These are phyloP conservation scores for Agonopterix subpropinquella DNA, from an alignment of 2,888 invertebrate genomes.

Conservation along the genomic window DNA sequence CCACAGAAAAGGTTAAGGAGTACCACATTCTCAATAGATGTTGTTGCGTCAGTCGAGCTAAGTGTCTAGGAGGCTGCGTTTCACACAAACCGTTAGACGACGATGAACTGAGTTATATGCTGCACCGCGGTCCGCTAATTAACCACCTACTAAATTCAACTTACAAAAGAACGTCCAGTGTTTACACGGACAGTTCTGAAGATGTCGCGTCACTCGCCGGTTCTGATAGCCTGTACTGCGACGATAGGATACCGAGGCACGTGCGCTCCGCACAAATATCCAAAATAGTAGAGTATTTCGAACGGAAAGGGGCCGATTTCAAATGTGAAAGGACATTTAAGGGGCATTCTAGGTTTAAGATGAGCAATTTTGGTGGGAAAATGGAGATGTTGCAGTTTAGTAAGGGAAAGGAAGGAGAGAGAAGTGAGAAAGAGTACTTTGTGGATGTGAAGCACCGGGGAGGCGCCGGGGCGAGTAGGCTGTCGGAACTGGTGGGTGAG, in stretches of 20 bases:
- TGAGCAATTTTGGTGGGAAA: slow-evolving; percentile 21
- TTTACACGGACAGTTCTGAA: slow-evolving; percentile 91
- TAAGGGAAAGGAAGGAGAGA: slow-evolving; percentile 15
- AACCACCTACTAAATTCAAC: slow-evolving; percentile 50
- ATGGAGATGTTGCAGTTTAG: slow-evolving; percentile 21
- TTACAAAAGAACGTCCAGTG: slow-evolving; percentile 84
- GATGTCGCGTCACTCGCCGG: slow-evolving; percentile 89
- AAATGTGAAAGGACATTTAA: slow-evolving; percentile 60
- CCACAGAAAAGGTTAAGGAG: slow-evolving; percentile 19
- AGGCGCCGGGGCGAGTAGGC: slow-evolving; percentile 13
- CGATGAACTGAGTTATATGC: slow-evolving; percentile 56
- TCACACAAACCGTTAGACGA: slow-evolving; percentile 38
- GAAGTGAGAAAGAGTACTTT: slow-evolving; percentile 27
- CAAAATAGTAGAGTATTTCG: slow-evolving; percentile 92
- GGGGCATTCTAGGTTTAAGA: slow-evolving; percentile 32
- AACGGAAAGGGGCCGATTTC: slow-evolving; percentile 81
- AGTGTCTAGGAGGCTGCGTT: slow-evolving; percentile 39
- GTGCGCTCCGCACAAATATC: slow-evolving; percentile 83
- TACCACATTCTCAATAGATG: slow-evolving; percentile 51
- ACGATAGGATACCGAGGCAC: slow-evolving; percentile 77
- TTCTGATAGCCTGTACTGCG: slow-evolving; percentile 83
- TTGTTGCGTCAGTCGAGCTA: slow-evolving; percentile 49
- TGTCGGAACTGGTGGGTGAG: slow-evolving; percentile 21
- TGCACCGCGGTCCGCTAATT: slow-evolving; percentile 44
- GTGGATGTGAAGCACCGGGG: slow-evolving; percentile 37